Evolutionary conservation across 2,113 vertebrate species (phyloP).

Genomic region (Labrus mixtus): DNA sequence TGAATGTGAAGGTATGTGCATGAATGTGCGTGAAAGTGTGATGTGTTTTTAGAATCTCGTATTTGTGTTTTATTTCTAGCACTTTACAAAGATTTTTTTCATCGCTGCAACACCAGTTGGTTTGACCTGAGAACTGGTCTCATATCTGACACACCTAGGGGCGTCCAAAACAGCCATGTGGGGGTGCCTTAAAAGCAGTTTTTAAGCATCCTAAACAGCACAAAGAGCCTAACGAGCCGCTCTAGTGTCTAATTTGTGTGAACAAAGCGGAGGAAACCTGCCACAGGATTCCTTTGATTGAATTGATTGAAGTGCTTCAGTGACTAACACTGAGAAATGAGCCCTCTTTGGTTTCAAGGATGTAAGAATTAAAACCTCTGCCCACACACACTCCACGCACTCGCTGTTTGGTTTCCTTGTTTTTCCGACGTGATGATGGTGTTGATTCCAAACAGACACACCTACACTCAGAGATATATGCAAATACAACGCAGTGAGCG

Average conservation of each 20-base stretch:
- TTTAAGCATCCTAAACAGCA: slow-evolving; percentile 2
- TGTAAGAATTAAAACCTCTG: slow-evolving; percentile 30
- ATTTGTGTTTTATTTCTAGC: too few relatives aligned
- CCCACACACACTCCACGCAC: slow-evolving; percentile 3
- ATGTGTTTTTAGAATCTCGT: too few relatives aligned
- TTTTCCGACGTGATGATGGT: background rate
- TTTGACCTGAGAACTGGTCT: too few relatives aligned
- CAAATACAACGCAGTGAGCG: slow-evolving; percentile 22
- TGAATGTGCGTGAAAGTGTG: too few relatives aligned
- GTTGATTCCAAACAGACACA: background rate
- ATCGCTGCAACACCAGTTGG: too few relatives aligned
- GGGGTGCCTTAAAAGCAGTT: too few relatives aligned
- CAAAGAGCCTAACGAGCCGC: slow-evolving; percentile 41
- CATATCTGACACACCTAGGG: too few relatives aligned
- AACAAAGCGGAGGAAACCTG: slow-evolving; percentile 30
- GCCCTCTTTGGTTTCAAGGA: slow-evolving; percentile 15
- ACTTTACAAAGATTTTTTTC: too few relatives aligned
- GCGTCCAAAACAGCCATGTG: too few relatives aligned
- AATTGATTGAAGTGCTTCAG: slow-evolving; percentile 40
- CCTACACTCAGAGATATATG: slow-evolving; percentile 6
- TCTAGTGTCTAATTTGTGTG: slow-evolving; percentile 44
- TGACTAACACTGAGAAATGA: slow-evolving; percentile 15
- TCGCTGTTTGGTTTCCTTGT: slow-evolving; percentile 16
- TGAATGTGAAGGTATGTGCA: too few relatives aligned
- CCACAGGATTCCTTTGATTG: slow-evolving; percentile 26